A percentile compares a stretch with the other conserved stretches of the same genome.
Conservation (phyloP, 2,797 vertebrate genomes). For the Arnoldichthys spilopterus region DNA sequence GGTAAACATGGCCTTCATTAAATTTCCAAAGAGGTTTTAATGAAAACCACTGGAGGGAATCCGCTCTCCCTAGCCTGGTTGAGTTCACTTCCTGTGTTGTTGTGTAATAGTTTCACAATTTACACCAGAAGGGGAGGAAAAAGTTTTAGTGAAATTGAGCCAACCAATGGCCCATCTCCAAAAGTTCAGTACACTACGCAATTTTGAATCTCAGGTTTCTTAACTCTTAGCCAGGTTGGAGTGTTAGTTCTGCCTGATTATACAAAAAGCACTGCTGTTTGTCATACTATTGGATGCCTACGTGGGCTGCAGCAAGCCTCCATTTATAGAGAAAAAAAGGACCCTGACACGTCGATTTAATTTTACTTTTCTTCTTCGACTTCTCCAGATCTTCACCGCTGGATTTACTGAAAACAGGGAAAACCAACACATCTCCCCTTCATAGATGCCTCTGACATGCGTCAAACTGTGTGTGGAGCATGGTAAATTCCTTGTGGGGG, state of each 20-base stretch:
- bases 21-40: constrained; percentile 72
- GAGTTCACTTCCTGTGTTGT: constrained; percentile 68
- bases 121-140: constrained; percentile 50
- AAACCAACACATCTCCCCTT: background rate
- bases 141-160: constrained; percentile 9
- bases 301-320: background rate
- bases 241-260: constrained; percentile 22
- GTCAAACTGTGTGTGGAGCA: constrained; percentile 30
- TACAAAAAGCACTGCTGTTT: constrained; percentile 21
- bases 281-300: background rate
- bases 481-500: constrained; percentile 39
- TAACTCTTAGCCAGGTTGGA: constrained; percentile 8
- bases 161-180: constrained; percentile 16
- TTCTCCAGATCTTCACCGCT: background rate
- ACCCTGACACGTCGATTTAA: constrained; percentile 8
- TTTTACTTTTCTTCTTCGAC: background rate
- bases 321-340: background rate
- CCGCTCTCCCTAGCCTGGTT: constrained; percentile 47
- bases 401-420: background rate
- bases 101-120: constrained; percentile 78
- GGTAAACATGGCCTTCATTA: constrained; percentile 74
- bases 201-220: constrained; percentile 65
- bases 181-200: background rate
- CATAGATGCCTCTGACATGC: background rate
- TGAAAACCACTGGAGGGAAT: constrained; percentile 59